These are phyloP conservation scores for Catostylus mosaicus DNA, from an alignment of 30 jellyfish, hydroid and myxozoan genomes.

Conservation along the genomic window DNA sequence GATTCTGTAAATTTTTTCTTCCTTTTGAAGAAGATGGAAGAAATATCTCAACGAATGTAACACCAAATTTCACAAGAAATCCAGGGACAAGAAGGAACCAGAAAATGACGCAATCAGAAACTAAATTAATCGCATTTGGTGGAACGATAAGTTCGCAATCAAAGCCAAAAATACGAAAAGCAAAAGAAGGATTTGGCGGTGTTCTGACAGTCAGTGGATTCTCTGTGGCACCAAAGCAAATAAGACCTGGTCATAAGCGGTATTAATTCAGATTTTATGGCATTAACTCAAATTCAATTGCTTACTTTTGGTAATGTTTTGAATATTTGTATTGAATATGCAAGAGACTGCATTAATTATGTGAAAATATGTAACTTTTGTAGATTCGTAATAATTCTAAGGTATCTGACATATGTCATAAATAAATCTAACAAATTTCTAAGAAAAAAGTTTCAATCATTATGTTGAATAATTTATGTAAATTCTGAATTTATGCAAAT, in stretches of 20 bases:
- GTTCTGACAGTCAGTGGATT: constrained; percentile 88
- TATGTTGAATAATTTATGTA: no score
- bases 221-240: constrained; percentile 86
- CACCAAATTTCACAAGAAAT: constrained; percentile 4
- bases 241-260: constrained; percentile 93
- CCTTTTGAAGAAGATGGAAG: constrained; percentile 14
- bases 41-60: neutral
- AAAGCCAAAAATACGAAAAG: constrained; percentile 6
- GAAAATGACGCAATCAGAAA: constrained; percentile 2
- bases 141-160: constrained; percentile 23
- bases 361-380: no score
- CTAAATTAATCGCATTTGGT: constrained; percentile 36
- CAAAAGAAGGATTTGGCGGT: constrained; percentile 47
- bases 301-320: no score
- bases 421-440: no score
- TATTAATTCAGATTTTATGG: neutral
- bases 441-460: no score
- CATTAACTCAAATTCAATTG: no score
- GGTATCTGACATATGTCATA: no score
- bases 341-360: no score
- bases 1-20: no score
- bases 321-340: no score
- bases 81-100: constrained; percentile 24
- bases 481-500: no score
- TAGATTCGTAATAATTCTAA: no score